These are phyloP conservation scores for Ammospiza caudacuta DNA, from an alignment of 2,113 vertebrate genomes.

Conservation along the genomic window DNA sequence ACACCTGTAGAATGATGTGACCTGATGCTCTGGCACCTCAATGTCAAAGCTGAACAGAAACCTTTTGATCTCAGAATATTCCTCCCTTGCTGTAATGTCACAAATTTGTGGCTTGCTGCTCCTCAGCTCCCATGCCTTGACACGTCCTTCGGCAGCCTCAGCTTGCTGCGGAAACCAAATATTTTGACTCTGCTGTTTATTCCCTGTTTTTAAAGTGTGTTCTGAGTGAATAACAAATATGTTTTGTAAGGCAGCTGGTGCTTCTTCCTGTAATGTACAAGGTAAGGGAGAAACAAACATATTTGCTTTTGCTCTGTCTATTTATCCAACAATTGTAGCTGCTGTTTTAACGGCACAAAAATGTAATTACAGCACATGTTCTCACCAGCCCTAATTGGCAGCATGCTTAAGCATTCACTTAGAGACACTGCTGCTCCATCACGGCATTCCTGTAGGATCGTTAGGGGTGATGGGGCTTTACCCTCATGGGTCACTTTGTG, in stretches of 20 bases:
- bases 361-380: neutral
- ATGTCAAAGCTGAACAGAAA: neutral
- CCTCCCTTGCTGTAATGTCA: neutral
- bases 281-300: constrained; percentile 25
- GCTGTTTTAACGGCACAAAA: neutral
- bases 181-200: constrained; percentile 48
- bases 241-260: constrained; percentile 66
- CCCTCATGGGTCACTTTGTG: neutral
- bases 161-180: constrained; percentile 49
- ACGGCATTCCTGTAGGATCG: accelerated
- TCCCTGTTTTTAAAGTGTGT: neutral
- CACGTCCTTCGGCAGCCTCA: neutral
- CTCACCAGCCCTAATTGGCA: neutral
- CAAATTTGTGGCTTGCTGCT: neutral
- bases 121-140: neutral
- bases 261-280: neutral
- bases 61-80: neutral
- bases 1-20: neutral
- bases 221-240: constrained; percentile 60
- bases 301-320: neutral
- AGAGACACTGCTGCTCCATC: neutral
- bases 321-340: constrained; percentile 30
- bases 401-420: neutral
- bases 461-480: neutral
- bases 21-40: accelerated